phyloP scores from a whole-genome alignment of 2,113 vertebrate genomes.

The Campylomormyrus tamandua region DNA sequence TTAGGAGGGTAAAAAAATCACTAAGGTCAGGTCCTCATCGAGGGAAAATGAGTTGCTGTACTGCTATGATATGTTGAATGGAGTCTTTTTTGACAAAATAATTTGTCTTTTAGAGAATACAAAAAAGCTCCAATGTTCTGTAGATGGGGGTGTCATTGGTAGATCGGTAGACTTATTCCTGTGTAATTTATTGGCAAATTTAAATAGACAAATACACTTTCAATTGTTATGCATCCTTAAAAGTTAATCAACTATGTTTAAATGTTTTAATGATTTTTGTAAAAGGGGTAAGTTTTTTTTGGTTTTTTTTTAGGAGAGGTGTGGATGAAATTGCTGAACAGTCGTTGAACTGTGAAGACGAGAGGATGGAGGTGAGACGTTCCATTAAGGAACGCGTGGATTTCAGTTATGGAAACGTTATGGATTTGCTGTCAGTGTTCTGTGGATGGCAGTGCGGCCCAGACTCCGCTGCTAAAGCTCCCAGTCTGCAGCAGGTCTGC shows the following conservation, averaged over 20 bases:
- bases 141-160: neutral
- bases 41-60: slow-evolving; percentile 41
- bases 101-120: neutral
- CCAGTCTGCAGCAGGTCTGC: neutral
- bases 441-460: neutral
- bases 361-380: neutral
- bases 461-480: neutral
- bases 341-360: neutral
- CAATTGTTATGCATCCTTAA: neutral
- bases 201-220: neutral
- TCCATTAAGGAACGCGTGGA: neutral
- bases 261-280: neutral
- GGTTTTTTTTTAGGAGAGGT: neutral
- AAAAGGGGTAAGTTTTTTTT: neutral
- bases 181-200: neutral
- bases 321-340: neutral
- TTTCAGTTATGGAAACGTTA: neutral
- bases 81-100: neutral
- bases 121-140: neutral
- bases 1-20: slow-evolving; percentile 66
- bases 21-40: slow-evolving; percentile 83
- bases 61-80: slow-evolving; percentile 56
- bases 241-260: neutral
- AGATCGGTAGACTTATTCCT: neutral
- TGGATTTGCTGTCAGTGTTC: neutral